Conservation (phyloP, 1,140 invertebrate species). For the Ditylenchus dipsaci region DNA sequence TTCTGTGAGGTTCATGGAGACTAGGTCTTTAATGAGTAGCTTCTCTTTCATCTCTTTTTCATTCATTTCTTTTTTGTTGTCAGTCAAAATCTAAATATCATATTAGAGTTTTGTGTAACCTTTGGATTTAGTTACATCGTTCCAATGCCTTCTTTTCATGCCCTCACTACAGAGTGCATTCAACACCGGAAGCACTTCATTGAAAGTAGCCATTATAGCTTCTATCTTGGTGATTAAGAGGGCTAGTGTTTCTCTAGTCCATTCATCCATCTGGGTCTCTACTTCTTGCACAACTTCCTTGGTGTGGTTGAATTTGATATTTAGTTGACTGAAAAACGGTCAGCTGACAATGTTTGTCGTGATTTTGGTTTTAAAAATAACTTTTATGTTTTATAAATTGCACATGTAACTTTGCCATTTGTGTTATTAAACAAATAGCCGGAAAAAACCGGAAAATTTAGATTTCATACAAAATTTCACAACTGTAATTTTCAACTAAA, state of each 20-base stretch:
- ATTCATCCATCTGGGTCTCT: constrained; percentile 21
- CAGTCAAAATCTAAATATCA: constrained; percentile 25
- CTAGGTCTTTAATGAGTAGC: constrained; percentile 29
- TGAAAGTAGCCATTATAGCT: constrained; percentile 25
- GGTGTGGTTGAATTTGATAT: constrained; percentile 14
- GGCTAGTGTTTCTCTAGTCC: constrained; percentile 20
- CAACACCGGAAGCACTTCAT: constrained; percentile 28
- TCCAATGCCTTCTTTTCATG: constrained; percentile 38
- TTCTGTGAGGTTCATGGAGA: constrained; percentile 28
- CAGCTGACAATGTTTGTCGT: no score
- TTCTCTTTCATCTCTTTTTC: constrained; percentile 30
- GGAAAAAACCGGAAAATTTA: no score
- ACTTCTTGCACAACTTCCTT: constrained; percentile 15
- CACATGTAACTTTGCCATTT: no score
- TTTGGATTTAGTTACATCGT: constrained; percentile 14
- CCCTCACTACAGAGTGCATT: constrained; percentile 31
- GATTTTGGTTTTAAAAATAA: no score
- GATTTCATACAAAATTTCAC: no score
- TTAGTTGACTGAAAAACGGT: constrained; percentile 23
- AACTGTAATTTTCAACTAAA: no score
- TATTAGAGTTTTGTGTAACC: background rate
- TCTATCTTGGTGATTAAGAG: constrained; percentile 34
- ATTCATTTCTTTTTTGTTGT: constrained; percentile 10
- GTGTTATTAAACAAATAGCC: no score
- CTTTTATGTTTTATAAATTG: no score